Evolutionary conservation across 2,888 invertebrate species (phyloP), one percentile per base, ranked within the genome.

Genomic region (Dyspetes luteomarginatus): DNA sequence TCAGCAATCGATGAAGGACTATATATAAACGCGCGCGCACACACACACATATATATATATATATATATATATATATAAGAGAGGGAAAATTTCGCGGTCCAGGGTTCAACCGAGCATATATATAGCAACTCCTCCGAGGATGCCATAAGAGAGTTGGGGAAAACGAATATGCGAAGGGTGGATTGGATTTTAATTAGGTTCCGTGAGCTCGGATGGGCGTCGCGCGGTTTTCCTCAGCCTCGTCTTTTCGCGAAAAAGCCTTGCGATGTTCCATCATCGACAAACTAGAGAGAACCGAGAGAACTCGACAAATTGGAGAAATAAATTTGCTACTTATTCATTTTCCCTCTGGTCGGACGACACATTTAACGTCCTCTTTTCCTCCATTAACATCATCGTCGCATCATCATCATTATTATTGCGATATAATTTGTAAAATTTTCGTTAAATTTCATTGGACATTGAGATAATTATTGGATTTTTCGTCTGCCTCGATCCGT

Each of bases 141-240:
- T 64, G 56, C 45, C 65, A 67, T 52, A 55, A 55, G 60, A 45
- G 50, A 41, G 71, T 52, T 24, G 43, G 72, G 62, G 60, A 74
- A 81, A 81, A 72, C 80, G 80, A 81, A 81, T 81, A 81, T 81
- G 76, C 75, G 80, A 81, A 76, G 80, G 76, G 80, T 81, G 80
- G 72, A 81, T 81, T 81, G 80, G 80, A 81, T 81, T 81, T 81
- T 81, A 81, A 81, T 81, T 81, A 81, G 80, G 80, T 81, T 81
- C 80, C 67, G 72, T 36, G 62, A 67, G 67, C 41, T 36, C 24
- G 67, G 68, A 22, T 72, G 55, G 71, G 80, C 68, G 50, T n/a
- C n/a, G 58, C 67, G 72, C 36, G 67, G 67, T 72, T 76, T 76
- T 71, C 72, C 75, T 76, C 72, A 17, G 26, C 52, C 52, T 52